Evolutionary conservation across 2,888 invertebrate species (phyloP), one percentile per base, ranked within the genome.

Genomic region (Lasioglossum morio): DNA sequence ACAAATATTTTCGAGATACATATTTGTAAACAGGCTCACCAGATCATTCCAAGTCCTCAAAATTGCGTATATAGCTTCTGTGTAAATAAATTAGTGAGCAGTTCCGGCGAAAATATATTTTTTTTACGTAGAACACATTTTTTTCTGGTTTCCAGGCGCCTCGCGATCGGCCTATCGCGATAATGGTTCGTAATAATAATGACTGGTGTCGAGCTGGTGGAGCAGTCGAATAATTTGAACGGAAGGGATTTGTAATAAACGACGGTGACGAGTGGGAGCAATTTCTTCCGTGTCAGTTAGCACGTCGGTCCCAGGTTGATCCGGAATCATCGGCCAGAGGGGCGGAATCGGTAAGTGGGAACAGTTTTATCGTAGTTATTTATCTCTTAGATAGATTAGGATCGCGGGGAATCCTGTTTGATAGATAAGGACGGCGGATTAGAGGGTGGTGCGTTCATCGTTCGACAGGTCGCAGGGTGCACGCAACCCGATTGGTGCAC

Each of bases 371-470:
- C 73, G 53, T 23, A 43, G 48, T 72, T 72, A 72, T 48, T 72
- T 72, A 48, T 72, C 48, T 43, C 46, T 48, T 30, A 40, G 72
- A 75, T 60, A 57, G 34, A 72, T 23, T 53, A 57, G 19, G 74
- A 72, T 72, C 53, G 53, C 40, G 76, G 63, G 79, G 72, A 46
- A 75, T 40, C 34, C 69, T 73, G 73, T 74, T 88, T 73, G 79
- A 80, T 72, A 77, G 81, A 85, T 81, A 81, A 77, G 72, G 43
- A 12, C n/a, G 77, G 12, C 46, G 63, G 77, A 88, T 91, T 89
- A 85, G 89, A 87, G 84, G 72, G 86, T 81, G 72, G 86, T 81
- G 81, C 79, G 77, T 79, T 82, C 60, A 43, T 75, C 82, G 79
- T 83, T 85, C 72, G 70, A 77, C 87, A 85, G 80, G 81, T 87